Evolutionary conservation across 37 sponge, comb jelly and placozoan genomes (phyloP).

Genomic region (Spongilla lacustris): DNA sequence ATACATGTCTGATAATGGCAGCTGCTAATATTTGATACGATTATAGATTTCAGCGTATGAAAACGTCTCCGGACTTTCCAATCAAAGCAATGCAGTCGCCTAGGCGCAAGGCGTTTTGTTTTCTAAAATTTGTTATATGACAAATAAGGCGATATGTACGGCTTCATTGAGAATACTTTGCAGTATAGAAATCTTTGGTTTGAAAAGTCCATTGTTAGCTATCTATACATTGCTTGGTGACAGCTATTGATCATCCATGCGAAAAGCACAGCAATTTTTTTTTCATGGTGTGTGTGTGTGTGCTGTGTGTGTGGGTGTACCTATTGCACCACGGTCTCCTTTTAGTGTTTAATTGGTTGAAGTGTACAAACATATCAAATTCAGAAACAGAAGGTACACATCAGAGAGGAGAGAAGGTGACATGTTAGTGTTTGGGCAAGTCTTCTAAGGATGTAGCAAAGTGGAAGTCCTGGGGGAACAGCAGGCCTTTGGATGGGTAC

Average conservation of each 20-base stretch:
- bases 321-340: neutral
- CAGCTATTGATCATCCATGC: neutral
- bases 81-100: neutral
- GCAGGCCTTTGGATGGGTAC: constrained; percentile 75
- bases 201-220: neutral
- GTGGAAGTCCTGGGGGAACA: constrained; percentile 89
- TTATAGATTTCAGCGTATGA: neutral
- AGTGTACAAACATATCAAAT: constrained; percentile 1
- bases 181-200: neutral
- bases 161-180: neutral
- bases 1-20: neutral
- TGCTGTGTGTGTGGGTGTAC: neutral
- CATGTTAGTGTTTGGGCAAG: constrained; percentile 75
- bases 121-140: neutral
- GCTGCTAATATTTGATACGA: neutral
- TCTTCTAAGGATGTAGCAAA: constrained; percentile 77
- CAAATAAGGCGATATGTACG: neutral
- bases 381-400: neutral
- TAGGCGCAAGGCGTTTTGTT: neutral
- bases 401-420: neutral
- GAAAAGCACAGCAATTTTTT: neutral
- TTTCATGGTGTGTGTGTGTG: neutral
- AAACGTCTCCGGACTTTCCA: neutral
- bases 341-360: neutral
- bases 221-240: neutral